Base-by-base conservation (phyloP, 2,113 vertebrate genomes). In the Ophthalmolycus amberensis region DNA sequence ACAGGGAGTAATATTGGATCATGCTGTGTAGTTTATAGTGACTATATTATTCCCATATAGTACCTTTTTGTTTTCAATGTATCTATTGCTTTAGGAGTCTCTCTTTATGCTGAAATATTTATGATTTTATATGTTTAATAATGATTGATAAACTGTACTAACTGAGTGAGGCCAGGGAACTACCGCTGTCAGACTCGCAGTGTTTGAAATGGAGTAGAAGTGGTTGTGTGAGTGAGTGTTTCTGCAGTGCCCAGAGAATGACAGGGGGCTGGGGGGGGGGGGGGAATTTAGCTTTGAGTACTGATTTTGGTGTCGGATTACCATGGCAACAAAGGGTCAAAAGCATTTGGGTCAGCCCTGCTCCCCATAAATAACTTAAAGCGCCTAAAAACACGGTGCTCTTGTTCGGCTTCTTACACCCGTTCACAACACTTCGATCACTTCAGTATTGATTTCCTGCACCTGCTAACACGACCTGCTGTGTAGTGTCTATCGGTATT, bases 351-450 rank as follows among this genome's bases (percentile, higher is more conserved):
- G 62, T 80, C 15, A 2, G 18, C 20, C 34, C 34, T 6, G 12
- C 46, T 48, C 16, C 38, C 44, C 75, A 79, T 84, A 79, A 78
- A 89, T 84, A 71, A n/a, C n/a, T n/a, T n/a, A n/a, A n/a, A n/a
- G n/a, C n/a, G n/a, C n/a, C n/a, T n/a, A n/a, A n/a, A n/a, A n/a
- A 48, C 65, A 40, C n/a, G 7, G 6, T 60, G 11, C 52, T 14
- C 44, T 62, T 75, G 44, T 38, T 67, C 44, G 46, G 27, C 60
- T 66, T 74, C 40, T 75, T 40, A 42, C 68, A 72, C 34, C 0
- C 6, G 18, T 59, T 46, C 18, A 15, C 71, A 66, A 56, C 75
- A 20, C 29, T 44, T 60, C 8, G 18, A 64, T 52, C 71, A 58
- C 69, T 78, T 74, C 10, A 9, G 38, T 62, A 71, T 62, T 75